Conservation (phyloP, 2,888 invertebrate genomes). For the Cerceris rybyensis region DNA sequence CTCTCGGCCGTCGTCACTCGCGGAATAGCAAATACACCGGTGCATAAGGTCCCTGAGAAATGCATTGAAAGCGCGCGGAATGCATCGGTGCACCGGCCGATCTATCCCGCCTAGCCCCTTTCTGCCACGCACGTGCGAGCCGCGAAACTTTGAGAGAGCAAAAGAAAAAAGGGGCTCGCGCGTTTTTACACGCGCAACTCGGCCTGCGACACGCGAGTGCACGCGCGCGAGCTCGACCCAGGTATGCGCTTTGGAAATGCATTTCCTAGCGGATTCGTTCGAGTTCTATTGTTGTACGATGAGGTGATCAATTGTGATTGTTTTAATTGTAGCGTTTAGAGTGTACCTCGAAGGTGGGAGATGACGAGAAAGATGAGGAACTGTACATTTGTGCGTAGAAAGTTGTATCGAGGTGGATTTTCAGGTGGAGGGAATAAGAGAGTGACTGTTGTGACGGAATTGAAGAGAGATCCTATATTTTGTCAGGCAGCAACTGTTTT, state of each 20-base stretch:
- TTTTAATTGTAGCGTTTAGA: too few relatives aligned
- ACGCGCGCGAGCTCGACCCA: neutral
- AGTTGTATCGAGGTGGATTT: too few relatives aligned
- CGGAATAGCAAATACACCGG: constrained; percentile 78
- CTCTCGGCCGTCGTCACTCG: constrained; percentile 73
- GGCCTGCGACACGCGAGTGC: constrained; percentile 8
- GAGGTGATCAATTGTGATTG: too few relatives aligned
- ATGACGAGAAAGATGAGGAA: too few relatives aligned
- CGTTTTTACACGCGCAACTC: constrained; percentile 19
- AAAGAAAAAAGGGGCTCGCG: neutral
- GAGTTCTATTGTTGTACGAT: neutral
- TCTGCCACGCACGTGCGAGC: constrained; percentile 50
- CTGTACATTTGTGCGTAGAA: too few relatives aligned
- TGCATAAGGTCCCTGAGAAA: constrained; percentile 76
- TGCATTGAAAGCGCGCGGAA: constrained; percentile 78
- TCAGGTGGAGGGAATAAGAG: too few relatives aligned
- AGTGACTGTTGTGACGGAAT: too few relatives aligned
- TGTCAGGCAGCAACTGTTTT: too few relatives aligned
- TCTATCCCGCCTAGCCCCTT: constrained; percentile 68
- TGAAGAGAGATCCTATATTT: too few relatives aligned
- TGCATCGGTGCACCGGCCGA: constrained; percentile 72
- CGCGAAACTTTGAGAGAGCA: constrained; percentile 23
- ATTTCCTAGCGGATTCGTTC: neutral
- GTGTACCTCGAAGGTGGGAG: neutral
- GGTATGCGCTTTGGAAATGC: neutral